Conservation (phyloP, 2,113 vertebrate genomes). For the Mustela nigripes region DNA sequence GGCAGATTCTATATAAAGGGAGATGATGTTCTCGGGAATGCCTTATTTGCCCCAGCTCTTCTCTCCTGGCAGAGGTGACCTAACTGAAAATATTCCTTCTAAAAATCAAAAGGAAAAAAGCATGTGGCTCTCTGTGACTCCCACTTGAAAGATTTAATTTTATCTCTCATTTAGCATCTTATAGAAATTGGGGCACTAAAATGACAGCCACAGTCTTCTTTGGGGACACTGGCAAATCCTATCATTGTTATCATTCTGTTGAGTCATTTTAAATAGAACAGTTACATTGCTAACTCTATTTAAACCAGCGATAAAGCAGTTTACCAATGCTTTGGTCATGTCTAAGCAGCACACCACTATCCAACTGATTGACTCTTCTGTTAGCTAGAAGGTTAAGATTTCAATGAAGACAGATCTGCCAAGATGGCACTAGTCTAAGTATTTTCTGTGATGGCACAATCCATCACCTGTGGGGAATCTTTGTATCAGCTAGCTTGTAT, state of each 20-base stretch:
- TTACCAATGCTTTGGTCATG: conserved; percentile 20
- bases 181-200: conserved; percentile 44
- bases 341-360: not conserved
- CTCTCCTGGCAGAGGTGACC: conserved; percentile 22
- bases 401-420: not conserved
- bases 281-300: not conserved
- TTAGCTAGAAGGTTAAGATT: not conserved
- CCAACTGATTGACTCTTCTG: not conserved
- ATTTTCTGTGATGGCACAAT: not conserved
- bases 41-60: not conserved
- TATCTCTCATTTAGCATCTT: conserved; percentile 60
- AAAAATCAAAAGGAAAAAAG: conserved; percentile 51
- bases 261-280: conserved; percentile 8
- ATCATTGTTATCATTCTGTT: not conserved
- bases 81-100: conserved; percentile 66
- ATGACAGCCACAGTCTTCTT: not conserved
- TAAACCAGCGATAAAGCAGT: not conserved
- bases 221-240: not conserved
- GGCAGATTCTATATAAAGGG: conserved; percentile 24
- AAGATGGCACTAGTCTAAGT: not conserved
- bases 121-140: conserved; percentile 37
- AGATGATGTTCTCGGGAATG: conserved; percentile 8
- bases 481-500: not conserved
- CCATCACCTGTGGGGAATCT: not conserved
- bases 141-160: conserved; percentile 71